Percentiles rank a stretch among this genome's conserved stretches.
These are phyloP conservation scores for Zaprionus ghesquierei DNA, from an alignment of 1,140 invertebrate species.

Conservation along the genomic window DNA sequence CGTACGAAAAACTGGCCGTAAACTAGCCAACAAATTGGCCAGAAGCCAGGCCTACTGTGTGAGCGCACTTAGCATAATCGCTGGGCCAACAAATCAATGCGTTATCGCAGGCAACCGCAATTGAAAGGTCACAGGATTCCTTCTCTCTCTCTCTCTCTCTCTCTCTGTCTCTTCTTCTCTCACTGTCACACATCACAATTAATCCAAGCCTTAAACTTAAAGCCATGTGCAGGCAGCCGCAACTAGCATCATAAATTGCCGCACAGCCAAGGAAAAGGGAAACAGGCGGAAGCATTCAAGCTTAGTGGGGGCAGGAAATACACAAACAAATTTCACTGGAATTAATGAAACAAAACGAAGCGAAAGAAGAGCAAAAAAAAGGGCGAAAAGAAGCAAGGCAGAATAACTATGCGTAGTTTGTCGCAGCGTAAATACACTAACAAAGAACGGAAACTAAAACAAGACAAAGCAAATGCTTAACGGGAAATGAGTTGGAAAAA, in stretches of 20 bases:
- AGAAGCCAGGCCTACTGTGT: constrained; percentile 16
- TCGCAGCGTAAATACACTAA: constrained; percentile 48
- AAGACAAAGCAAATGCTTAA: background rate
- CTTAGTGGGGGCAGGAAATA: constrained; percentile 61
- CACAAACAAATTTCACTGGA: constrained; percentile 70
- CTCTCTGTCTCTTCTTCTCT: background rate
- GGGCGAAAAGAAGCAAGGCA: constrained; percentile 9
- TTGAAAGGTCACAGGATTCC: constrained; percentile 38
- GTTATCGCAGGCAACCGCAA: constrained; percentile 16
- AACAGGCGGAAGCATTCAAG: constrained; percentile 71
- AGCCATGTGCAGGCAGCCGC: constrained; percentile 32
- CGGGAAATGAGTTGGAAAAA: background rate
- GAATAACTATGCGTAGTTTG: constrained; percentile 7
- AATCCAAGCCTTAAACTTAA: constrained; percentile 35
- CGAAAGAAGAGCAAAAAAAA: constrained; percentile 17
- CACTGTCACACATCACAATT: constrained; percentile 19
- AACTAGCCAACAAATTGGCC: background rate
- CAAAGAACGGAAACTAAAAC: background rate
- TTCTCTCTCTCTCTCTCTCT: background rate
- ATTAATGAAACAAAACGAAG: constrained; percentile 68
- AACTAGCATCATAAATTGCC: constrained; percentile 70
- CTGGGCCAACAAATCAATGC: constrained; percentile 28
- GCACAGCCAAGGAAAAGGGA: constrained; percentile 39
- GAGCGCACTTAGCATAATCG: background rate
- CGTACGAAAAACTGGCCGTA: background rate